These are phyloP conservation scores for Drosophila merina DNA, from an alignment of 2,888 invertebrate genomes.

Conservation along the genomic window DNA sequence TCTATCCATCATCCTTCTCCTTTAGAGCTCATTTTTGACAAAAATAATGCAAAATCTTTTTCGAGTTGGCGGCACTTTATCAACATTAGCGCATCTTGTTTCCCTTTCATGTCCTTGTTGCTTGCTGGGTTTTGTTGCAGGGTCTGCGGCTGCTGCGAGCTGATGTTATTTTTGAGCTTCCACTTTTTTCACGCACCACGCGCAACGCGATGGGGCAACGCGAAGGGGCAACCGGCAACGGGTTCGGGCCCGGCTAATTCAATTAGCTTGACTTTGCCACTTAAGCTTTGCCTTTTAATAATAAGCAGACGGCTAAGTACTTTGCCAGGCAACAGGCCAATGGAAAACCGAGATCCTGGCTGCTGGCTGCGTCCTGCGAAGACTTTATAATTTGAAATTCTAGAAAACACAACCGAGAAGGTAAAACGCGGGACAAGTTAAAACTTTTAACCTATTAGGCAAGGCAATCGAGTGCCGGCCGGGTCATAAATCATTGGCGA, in stretches of 20 bases:
- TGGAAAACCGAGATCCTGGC: no score
- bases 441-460: conserved; percentile 50
- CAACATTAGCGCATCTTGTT: conserved; percentile 69
- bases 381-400: conserved; percentile 18
- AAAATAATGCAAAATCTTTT: conserved; percentile 60
- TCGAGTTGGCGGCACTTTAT: conserved; percentile 64
- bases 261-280: conserved; percentile 78
- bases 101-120: conserved; percentile 24
- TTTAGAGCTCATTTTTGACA: conserved; percentile 9
- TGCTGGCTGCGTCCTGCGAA: no score
- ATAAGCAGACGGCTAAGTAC: conserved; percentile 75
- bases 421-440: conserved; percentile 11
- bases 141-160: conserved; percentile 27
- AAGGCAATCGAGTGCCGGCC: conserved; percentile 48
- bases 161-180: conserved; percentile 49
- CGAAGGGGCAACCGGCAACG: not conserved
- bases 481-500: conserved; percentile 32
- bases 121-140: conserved; percentile 15
- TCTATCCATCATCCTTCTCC: conserved; percentile 4
- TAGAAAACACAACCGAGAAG: conserved; percentile 1
- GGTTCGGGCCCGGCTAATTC: conserved; percentile 68
- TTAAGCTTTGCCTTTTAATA: conserved; percentile 75
- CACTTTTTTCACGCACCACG: conserved; percentile 71
- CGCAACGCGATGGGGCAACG: conserved; percentile 48
- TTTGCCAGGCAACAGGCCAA: conserved; percentile 51